A percentile compares a stretch with the other conserved stretches of the same genome.
Conservation (phyloP, 2,888 invertebrate species). For the Pandemis heparana region DNA sequence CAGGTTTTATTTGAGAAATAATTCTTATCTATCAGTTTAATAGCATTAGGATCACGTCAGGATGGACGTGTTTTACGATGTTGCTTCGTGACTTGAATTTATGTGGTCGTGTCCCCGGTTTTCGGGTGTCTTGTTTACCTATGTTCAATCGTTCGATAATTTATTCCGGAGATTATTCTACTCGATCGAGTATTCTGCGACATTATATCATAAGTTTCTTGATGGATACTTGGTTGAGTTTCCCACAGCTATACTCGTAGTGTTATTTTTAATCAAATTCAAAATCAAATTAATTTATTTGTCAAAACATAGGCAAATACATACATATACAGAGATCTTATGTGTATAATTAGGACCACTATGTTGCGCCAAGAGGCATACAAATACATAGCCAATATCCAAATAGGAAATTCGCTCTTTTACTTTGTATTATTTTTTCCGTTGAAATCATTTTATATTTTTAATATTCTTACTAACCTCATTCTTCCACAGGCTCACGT, state of each 20-base stretch:
- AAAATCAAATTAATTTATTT: no score
- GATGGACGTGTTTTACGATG: conserved; percentile 38
- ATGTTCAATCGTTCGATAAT: conserved; percentile 29
- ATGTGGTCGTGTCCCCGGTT: conserved; percentile 33
- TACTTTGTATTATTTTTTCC: not conserved
- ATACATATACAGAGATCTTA: no score
- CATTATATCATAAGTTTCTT: not conserved
- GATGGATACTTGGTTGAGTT: not conserved
- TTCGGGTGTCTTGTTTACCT: conserved; percentile 35
- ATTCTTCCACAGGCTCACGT: not conserved
- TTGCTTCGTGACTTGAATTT: conserved; percentile 40
- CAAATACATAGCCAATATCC: no score
- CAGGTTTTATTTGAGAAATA: conserved; percentile 26
- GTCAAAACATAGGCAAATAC: no score
- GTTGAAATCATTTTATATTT: not conserved
- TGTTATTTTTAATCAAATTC: no score
- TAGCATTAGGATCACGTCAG: conserved; percentile 35
- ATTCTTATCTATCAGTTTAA: conserved; percentile 37
- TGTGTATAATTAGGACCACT: no score
- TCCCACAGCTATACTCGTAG: no score
- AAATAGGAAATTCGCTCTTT: no score
- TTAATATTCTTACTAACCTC: not conserved
- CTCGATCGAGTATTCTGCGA: not conserved
- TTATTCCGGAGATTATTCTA: conserved; percentile 23
- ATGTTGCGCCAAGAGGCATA: no score